phyloP scores from a whole-genome alignment of 2,113 vertebrate species.

The Loxodonta africana region DNA sequence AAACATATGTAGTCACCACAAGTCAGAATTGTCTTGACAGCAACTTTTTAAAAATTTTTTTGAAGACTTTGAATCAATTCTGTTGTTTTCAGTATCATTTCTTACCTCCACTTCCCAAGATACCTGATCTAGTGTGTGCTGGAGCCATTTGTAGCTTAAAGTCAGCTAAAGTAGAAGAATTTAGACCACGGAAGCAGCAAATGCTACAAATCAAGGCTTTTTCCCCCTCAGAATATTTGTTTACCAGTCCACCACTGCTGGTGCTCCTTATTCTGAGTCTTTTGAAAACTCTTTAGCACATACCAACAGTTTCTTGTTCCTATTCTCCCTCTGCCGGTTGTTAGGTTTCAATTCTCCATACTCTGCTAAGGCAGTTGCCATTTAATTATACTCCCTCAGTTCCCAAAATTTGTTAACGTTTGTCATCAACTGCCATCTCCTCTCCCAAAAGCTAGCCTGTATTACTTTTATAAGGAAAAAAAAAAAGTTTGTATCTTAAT shows the following conservation, averaged over 20 bases:
- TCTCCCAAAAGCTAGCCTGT: not conserved
- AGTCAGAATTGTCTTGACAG: too few relatives aligned
- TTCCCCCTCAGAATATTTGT: not conserved
- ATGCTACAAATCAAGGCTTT: not conserved
- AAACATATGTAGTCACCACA: too few relatives aligned
- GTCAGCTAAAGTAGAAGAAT: not conserved
- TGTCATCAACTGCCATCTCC: not conserved
- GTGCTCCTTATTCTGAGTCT: not conserved
- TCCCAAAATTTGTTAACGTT: constrained; percentile 11
- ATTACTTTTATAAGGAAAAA: not conserved
- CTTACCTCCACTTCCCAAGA: not conserved
- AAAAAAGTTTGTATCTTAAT: not conserved
- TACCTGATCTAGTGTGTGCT: not conserved
- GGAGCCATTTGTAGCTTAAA: not conserved
- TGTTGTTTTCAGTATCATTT: not conserved
- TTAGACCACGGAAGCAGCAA: not conserved
- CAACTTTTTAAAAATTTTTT: not conserved
- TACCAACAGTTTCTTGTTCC: not conserved
- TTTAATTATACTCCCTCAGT: constrained; percentile 22
- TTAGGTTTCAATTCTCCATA: not conserved
- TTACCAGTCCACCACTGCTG: not conserved
- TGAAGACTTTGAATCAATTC: not conserved
- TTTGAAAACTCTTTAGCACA: not conserved
- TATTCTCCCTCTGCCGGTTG: not conserved
- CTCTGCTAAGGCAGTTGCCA: not conserved